Percentiles rank a stretch among this genome's conserved stretches.
Evolutionary conservation across 2,797 vertebrate species (phyloP).

Genomic region (Tauraco hartlaubi): DNA sequence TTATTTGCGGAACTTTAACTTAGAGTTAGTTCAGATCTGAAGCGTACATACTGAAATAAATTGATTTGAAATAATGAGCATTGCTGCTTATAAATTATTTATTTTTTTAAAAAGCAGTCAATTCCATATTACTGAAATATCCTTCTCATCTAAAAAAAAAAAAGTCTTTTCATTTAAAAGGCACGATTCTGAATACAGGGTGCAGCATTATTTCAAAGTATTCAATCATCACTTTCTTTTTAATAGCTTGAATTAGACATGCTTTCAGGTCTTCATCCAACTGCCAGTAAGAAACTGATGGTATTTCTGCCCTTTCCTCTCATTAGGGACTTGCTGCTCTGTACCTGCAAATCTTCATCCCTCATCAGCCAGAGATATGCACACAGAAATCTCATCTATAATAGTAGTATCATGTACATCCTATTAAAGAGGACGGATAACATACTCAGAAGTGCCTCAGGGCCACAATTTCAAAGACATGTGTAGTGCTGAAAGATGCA

Average conservation of each 20-base stretch:
- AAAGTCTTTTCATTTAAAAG: constrained; percentile 30
- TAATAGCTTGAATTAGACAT: constrained; percentile 48
- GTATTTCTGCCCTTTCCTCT: constrained; percentile 68
- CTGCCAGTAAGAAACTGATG: constrained; percentile 36
- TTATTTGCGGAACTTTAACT: background rate
- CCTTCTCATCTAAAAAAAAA: background rate
- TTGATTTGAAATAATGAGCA: constrained; percentile 41
- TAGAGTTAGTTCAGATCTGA: background rate
- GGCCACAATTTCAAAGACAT: constrained; percentile 48
- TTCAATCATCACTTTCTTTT: constrained; percentile 60
- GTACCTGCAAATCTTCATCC: constrained; percentile 50
- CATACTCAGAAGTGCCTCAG: constrained; percentile 15
- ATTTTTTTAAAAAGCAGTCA: background rate
- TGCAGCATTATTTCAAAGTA: constrained; percentile 24
- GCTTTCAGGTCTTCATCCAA: constrained; percentile 49
- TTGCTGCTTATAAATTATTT: background rate
- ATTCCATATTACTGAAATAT: background rate
- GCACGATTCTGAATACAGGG: background rate
- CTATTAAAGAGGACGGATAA: constrained; percentile 49
- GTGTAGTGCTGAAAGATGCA: constrained; percentile 30
- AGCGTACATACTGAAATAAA: background rate
- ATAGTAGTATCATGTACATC: constrained; percentile 35
- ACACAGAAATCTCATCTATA: constrained; percentile 45
- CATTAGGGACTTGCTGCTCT: constrained; percentile 55
- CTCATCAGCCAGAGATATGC: constrained; percentile 15